Conservation (phyloP, 2,888 invertebrate genomes). For the Perizoma affinitatum region DNA sequence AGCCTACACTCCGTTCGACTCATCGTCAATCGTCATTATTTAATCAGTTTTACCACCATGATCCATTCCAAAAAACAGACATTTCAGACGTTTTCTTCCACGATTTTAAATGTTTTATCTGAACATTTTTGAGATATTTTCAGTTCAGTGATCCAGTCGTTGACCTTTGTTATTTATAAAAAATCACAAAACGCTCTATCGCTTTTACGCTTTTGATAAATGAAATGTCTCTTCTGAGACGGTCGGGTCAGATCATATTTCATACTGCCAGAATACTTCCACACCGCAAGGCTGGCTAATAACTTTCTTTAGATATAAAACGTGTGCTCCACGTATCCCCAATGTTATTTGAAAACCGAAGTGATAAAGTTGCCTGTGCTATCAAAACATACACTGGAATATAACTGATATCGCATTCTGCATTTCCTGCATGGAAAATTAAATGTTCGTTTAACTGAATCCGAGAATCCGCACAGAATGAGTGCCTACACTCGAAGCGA, state of each 20-base stretch:
- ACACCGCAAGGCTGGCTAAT: conserved; percentile 38
- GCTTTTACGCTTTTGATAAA: conserved; percentile 37
- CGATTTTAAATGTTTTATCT: not conserved
- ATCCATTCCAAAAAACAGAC: not conserved
- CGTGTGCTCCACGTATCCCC: too few relatives aligned
- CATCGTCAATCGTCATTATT: too few relatives aligned
- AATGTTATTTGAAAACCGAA: too few relatives aligned
- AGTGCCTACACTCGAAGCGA: too few relatives aligned
- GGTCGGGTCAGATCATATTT: conserved; percentile 38
- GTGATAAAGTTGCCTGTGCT: too few relatives aligned
- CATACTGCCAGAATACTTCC: conserved; percentile 41
- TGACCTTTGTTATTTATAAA: conserved; percentile 22
- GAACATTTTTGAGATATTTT: not conserved
- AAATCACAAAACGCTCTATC: conserved; percentile 14
- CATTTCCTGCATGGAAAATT: too few relatives aligned
- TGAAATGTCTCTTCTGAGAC: conserved; percentile 38
- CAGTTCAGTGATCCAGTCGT: conserved; percentile 4
- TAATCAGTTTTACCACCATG: too few relatives aligned
- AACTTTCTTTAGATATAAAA: not conserved
- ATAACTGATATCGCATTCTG: too few relatives aligned
- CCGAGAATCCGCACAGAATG: too few relatives aligned
- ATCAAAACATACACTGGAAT: too few relatives aligned
- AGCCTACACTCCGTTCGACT: too few relatives aligned
- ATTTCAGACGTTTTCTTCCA: not conserved
- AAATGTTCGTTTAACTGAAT: too few relatives aligned